Base-by-base conservation (phyloP, 2,113 vertebrate genomes). In the Mesoclemmys tuberculata region DNA sequence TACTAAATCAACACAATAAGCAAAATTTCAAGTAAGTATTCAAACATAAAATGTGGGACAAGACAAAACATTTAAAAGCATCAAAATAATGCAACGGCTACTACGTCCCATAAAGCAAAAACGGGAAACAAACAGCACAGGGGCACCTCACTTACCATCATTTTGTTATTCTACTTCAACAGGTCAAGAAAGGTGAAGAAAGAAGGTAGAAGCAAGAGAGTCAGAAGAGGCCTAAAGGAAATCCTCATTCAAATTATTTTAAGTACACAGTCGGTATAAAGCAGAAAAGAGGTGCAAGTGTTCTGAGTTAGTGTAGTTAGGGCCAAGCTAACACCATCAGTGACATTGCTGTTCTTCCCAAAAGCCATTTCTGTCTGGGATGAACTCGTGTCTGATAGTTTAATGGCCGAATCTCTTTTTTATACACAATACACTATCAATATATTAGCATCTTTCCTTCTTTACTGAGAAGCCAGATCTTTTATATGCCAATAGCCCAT, bases 151-250 rank as follows among this genome's bases (percentile, higher is more conserved):
- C 99, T 99, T 99, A 99, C 99, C 99, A 99, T 99, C 98, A 99
- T 99, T 98, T 99, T 99, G 98, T 98, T 98, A 99, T 99, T 99
- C 99, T 99, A 99, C 99, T 99, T 99, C 99, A 99, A 98, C 98
- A 97, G 96, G 98, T 98, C 98, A 98, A 98, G 98, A 99, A 98
- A 99, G 97, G 98, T 97, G 97, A 98, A 98, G 98, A 98, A 98
- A 98, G 98, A 99, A 98, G 98, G 98, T 97, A 98, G 98, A 99
- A 98, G 98, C 98, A 98, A 98, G 96, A 98, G 97, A 98, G 98
- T 98, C 98, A 98, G 97, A 98, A 97, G 98, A 98, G 98, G 98
- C 92, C 98, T 96, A 96, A 96, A 97, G 96, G 96, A 98, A 97
- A 98, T 98, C 96, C 97, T 98, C 94, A 97, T 91, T 97, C 93